These are phyloP conservation scores for Acanthurus lineatus DNA, from an alignment of 2,797 vertebrate genomes.

Conservation along the genomic window DNA sequence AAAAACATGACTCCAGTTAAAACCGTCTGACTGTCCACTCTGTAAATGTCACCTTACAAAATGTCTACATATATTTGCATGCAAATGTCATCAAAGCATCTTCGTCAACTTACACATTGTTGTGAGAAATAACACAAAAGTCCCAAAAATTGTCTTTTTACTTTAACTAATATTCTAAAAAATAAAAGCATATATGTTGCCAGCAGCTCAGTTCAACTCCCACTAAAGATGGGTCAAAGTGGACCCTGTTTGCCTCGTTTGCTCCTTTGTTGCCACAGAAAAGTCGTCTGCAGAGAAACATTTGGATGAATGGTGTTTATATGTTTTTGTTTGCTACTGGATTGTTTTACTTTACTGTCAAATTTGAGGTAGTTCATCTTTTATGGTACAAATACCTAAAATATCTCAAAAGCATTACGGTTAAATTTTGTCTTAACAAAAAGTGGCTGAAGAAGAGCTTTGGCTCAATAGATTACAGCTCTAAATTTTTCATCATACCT, in stretches of 20 bases:
- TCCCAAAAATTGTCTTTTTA: background rate
- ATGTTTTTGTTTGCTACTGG: background rate
- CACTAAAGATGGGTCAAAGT: background rate
- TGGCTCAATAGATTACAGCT: background rate
- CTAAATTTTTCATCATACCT: background rate
- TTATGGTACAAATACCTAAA: background rate
- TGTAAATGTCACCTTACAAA: conserved; percentile 20
- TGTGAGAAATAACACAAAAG: conserved; percentile 11
- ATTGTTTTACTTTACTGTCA: background rate
- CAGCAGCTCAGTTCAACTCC: background rate
- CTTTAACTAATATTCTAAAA: background rate
- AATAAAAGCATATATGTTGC: background rate
- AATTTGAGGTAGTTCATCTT: background rate
- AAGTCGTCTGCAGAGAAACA: background rate
- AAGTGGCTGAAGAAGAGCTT: background rate
- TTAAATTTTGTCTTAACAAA: conserved; percentile 10
- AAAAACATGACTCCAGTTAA: conserved; percentile 3
- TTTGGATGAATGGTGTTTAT: conserved; percentile 14
- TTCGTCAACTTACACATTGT: conserved; percentile 11
- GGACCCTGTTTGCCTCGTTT: background rate
- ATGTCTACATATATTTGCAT: conserved; percentile 58
- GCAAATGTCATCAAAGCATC: conserved; percentile 51
- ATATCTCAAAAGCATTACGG: background rate
- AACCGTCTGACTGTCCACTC: background rate
- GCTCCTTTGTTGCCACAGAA: background rate